Evolutionary conservation across 2,113 vertebrate species (phyloP), one percentile per base, ranked within the genome.

Genomic region (Varanus komodoensis): DNA sequence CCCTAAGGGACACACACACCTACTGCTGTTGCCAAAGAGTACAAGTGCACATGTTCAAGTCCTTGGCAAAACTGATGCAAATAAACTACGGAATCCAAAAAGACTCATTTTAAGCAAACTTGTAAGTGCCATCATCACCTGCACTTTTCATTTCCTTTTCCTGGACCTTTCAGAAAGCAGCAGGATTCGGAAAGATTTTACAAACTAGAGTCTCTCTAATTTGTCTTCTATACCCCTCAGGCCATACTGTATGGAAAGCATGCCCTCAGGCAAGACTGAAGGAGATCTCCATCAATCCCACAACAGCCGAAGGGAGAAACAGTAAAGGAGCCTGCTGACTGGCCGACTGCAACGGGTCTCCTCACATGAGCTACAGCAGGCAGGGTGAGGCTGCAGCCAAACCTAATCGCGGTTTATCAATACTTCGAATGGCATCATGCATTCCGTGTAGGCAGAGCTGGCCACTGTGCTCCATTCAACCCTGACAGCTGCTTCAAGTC

Each of bases 321-420:
- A 85, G 54, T 44, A 21, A 7, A 0, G 12, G 34, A 83, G 87
- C 82, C 69, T n/a, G 23, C 50, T n/a, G 0, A 0, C 0, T 48
- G 2, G 86, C 17, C 1, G 48, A 1, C 0, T 0, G 83, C 52
- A 50, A 50, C 44, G n/a, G 44, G 80, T 78, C 87, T 54, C 89
- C 57, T 44, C 38, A 3, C 21, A 9, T 15, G 12, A n/a, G 57
- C n/a, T 81, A 79, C 57, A 3, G 38, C 38, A 44, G 38, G 71
- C 61, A 3, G 32, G 61, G 82, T 79, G 73, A 71, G 73, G 48
- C 81, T 64, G 85, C 83, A 0, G 1, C 84, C 17, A 87, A 90
- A 90, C 3, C 23, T 50, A 57, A 34, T 6, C 15, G 29, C 32
- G 52, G 81, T 25, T 25, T 52, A 87, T 44, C 0, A 0, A 69